Evolutionary conservation across 1,140 invertebrate species (phyloP).

Genomic region (Drosophila micromelanica): DNA sequence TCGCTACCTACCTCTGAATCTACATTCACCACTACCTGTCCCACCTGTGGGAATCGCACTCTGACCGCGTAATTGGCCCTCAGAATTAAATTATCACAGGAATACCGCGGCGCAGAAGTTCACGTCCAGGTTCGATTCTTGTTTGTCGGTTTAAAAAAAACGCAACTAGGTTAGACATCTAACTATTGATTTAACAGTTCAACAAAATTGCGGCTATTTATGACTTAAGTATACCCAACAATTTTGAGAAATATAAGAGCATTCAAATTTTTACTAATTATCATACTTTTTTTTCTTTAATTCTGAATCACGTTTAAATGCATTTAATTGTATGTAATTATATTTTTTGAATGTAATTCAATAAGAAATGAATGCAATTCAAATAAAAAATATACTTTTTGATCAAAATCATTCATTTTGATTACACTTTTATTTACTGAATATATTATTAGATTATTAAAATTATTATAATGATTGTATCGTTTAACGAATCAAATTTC

Average conservation of each 20-base stretch:
- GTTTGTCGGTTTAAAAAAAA: constrained; percentile 52
- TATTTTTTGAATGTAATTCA: no score
- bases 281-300: no score
- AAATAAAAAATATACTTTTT: no score
- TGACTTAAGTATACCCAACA: background rate
- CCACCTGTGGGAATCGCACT: constrained; percentile 40
- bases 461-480: no score
- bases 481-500: no score
- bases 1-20: constrained; percentile 53
- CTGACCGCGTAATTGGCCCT: constrained; percentile 50
- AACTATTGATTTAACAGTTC: constrained; percentile 53
- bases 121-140: background rate
- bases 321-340: no score
- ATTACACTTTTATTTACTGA: no score
- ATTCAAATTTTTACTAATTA: no score
- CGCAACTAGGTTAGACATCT: constrained; percentile 46
- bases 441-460: no score
- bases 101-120: constrained; percentile 2
- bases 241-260: background rate
- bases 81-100: constrained; percentile 44
- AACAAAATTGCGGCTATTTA: background rate
- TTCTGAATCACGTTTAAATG: no score
- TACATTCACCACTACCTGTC: background rate
- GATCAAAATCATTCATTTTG: no score
- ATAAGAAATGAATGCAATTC: no score